Evolutionary conservation across 2,888 invertebrate species (phyloP).

Genomic region (Drosophila monieri): DNA sequence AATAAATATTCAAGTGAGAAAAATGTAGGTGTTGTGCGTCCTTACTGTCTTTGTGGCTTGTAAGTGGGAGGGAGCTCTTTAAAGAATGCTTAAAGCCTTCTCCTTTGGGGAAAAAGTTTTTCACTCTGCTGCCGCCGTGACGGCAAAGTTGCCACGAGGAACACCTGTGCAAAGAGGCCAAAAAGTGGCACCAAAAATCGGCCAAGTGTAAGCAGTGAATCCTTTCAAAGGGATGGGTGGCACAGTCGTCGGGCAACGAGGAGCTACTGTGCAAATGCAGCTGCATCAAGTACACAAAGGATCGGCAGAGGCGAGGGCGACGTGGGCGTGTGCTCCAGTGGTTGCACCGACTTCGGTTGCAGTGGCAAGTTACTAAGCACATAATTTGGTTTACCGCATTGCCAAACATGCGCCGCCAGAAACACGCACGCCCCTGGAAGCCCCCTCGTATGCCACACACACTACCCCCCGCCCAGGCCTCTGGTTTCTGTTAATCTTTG

Average conservation of each 20-base stretch:
- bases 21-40: constrained; percentile 10
- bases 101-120: constrained; percentile 41
- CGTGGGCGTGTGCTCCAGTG: not conserved
- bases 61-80: not conserved
- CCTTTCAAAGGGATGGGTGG: constrained; percentile 18
- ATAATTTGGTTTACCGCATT: constrained; percentile 66
- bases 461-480: not conserved
- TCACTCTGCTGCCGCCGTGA: constrained; percentile 48
- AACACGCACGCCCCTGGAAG: constrained; percentile 31
- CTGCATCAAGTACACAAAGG: constrained; percentile 49
- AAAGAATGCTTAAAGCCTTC: not conserved
- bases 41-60: not conserved
- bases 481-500: constrained; percentile 56
- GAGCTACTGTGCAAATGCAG: constrained; percentile 49
- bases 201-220: constrained; percentile 17
- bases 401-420: constrained; percentile 51
- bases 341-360: constrained; percentile 38
- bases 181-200: constrained; percentile 25
- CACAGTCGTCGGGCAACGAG: not conserved
- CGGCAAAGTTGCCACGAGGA: constrained; percentile 45
- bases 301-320: constrained; percentile 8
- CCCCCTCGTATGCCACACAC: not conserved
- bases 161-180: constrained; percentile 43
- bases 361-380: constrained; percentile 58
- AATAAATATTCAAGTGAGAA: constrained; percentile 47